Base-by-base conservation (phyloP, 2,888 invertebrate species). In the Endomychus coccineus region DNA sequence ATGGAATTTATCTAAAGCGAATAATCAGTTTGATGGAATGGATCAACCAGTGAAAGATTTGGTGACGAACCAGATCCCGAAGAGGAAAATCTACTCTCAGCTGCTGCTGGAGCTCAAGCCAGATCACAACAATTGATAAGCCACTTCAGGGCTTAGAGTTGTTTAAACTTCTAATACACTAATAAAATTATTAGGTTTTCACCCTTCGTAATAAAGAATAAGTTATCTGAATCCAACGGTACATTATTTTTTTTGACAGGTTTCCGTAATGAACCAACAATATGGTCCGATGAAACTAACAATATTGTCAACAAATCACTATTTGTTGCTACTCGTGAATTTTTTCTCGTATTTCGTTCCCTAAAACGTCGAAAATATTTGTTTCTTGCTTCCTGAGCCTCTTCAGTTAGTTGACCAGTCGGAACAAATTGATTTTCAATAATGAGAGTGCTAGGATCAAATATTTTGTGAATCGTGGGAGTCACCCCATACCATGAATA, bases 401-500 rank as follows among this genome's bases (percentile, higher is more conserved):
- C 37, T 24, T 37, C 32, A n/a, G 27, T 16, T 12, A 56, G 28
- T 28, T 49, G 50, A 1, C 54, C 51, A 17, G 56, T 54, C 13
- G 53, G 51, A 23, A 58, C 30, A 19, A 52, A 23, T n/a, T 48
- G 44, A 35, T 51, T 12, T 34, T 46, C 36, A 12, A 52, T 51
- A 15, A 53, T 35, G 14, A n/a, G 30, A 9, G 48, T 31, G 9
- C 50, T 47, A 42, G 54, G 49, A 11, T 44, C 39, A 14, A 51
- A 29, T 14, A 51, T 34, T 15, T 30, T 30, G 10, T 17, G 30
- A 19, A 30, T 19, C 16, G 47, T 51, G 13, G 49, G 44, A 19
- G 50, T 27, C 54, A 51, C 51, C 3, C 47, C 45, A 34, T 55
- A 35, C 53, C 53, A 58, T 3, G 10, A 19, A 50, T 51, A 55